phyloP scores from a whole-genome alignment of 1,140 invertebrate genomes.

The Zaprionus camerounensis region DNA sequence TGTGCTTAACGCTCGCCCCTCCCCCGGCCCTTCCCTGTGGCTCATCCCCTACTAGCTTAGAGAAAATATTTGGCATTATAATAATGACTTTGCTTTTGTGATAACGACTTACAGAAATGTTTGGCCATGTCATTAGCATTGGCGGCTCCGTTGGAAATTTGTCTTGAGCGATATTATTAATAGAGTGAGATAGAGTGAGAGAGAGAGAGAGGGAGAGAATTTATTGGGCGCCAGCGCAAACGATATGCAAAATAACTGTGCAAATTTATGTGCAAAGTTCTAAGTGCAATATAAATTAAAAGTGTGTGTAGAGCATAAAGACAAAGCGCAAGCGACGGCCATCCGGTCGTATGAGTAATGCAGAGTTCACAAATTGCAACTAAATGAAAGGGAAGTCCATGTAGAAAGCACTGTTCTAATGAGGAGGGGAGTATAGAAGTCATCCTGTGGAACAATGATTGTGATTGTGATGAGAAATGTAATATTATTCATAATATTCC shows the following conservation, averaged over 20 bases:
- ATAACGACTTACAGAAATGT: conserved; percentile 84
- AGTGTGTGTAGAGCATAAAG: conserved; percentile 28
- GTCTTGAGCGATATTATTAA: conserved; percentile 71
- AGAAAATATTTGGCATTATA: conserved; percentile 59
- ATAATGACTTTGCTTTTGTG: conserved; percentile 83
- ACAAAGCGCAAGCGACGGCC: conserved; percentile 30
- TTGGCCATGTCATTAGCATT: conserved; percentile 81
- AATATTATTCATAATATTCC: too few species aligned
- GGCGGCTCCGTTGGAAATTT: conserved; percentile 56
- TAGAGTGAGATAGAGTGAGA: conserved; percentile 59
- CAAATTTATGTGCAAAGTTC: conserved; percentile 74
- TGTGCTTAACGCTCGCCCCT: conserved; percentile 45
- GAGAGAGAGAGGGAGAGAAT: conserved; percentile 47
- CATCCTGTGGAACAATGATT: not conserved
- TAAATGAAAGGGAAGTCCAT: not conserved
- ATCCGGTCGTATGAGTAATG: conserved; percentile 52
- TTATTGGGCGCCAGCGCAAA: conserved; percentile 60
- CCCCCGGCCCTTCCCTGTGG: not conserved
- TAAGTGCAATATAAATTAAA: conserved; percentile 77
- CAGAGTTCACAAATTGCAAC: not conserved
- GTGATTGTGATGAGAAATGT: too few species aligned
- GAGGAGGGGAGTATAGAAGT: not conserved
- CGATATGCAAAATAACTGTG: conserved; percentile 59
- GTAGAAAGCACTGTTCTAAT: not conserved
- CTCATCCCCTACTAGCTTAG: not conserved